Evolutionary conservation across 2,113 vertebrate genomes (phyloP).

Genomic region (Typhlomys cinereus): DNA sequence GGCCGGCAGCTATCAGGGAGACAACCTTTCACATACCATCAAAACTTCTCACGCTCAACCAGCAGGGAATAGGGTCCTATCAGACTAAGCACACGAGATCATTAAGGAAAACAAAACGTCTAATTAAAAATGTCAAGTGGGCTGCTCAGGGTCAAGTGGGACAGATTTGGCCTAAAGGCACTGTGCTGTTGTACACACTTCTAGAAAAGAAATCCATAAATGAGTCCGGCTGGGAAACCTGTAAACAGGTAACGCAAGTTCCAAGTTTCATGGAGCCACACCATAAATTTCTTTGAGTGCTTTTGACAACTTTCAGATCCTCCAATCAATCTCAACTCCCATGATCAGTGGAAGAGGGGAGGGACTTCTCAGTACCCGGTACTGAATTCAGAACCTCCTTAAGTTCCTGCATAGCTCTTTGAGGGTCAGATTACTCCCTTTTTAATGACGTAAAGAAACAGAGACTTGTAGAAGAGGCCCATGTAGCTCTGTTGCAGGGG

Average conservation of each 20-base stretch:
- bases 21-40: not conserved
- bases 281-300: not conserved
- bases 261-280: not conserved
- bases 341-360: too few species aligned
- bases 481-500: not conserved
- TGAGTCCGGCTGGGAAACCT: not conserved
- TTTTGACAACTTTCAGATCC: not conserved
- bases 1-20: not conserved
- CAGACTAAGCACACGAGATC: not conserved
- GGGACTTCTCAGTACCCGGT: not conserved
- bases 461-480: not conserved
- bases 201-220: conserved; percentile 9
- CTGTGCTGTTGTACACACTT: not conserved
- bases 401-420: not conserved
- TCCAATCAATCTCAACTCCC: not conserved
- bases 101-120: conserved; percentile 61
- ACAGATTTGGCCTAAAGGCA: not conserved
- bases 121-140: conserved; percentile 59
- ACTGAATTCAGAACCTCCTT: not conserved
- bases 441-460: not conserved
- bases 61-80: not conserved
- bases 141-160: conserved; percentile 23
- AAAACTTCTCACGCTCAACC: not conserved
- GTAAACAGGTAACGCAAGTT: conserved; percentile 18
- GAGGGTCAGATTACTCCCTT: not conserved